Evolutionary conservation across 2,888 invertebrate genomes (phyloP).

Genomic region (Andrena camellia): DNA sequence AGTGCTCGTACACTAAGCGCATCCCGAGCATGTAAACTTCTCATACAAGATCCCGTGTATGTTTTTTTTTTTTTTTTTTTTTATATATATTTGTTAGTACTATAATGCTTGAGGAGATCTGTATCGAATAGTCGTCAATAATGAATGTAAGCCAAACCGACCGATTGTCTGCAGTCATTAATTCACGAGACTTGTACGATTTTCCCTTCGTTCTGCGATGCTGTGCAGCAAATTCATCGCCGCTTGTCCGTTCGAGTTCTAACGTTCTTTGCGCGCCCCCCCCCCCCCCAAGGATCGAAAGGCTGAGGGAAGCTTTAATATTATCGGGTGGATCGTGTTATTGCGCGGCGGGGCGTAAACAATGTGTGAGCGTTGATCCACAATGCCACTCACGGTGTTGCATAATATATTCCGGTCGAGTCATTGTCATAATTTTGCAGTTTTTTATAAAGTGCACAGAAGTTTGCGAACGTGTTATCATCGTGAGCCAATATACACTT

Average conservation of each 20-base stretch:
- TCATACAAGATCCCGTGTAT: conserved; percentile 41
- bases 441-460: conserved; percentile 67
- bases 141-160: conserved; percentile 71
- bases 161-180: conserved; percentile 63
- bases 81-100: too few species aligned
- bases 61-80: too few species aligned
- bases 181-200: conserved; percentile 61
- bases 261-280: conserved; percentile 13
- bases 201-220: conserved; percentile 51
- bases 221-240: conserved; percentile 31
- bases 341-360: conserved; percentile 48
- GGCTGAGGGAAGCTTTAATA: conserved; percentile 45
- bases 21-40: conserved; percentile 41
- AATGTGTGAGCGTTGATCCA: conserved; percentile 50
- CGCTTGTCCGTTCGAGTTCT: conserved; percentile 48
- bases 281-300: neutral
- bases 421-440: conserved; percentile 64
- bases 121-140: conserved; percentile 72
- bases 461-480: conserved; percentile 59
- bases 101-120: conserved; percentile 40
- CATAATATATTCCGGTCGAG: conserved; percentile 63
- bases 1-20: conserved; percentile 57
- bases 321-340: conserved; percentile 47
- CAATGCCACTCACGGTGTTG: conserved; percentile 53
- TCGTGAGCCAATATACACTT: conserved; percentile 62